These are phyloP conservation scores for Neoascia interrupta DNA, from an alignment of 2,888 invertebrate species.

Conservation along the genomic window DNA sequence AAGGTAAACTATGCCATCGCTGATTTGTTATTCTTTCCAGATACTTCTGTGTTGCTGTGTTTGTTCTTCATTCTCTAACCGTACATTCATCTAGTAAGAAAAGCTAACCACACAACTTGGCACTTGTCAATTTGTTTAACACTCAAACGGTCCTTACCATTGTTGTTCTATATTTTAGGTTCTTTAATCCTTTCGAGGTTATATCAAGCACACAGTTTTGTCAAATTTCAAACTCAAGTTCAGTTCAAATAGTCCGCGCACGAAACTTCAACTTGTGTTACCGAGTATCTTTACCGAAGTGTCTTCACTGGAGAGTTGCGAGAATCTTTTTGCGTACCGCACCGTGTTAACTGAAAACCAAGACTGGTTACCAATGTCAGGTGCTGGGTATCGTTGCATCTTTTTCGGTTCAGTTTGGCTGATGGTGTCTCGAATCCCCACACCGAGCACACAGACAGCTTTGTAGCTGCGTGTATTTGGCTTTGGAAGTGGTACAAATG, in stretches of 20 bases:
- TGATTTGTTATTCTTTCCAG: constrained; percentile 56
- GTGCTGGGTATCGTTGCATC: constrained; percentile 41
- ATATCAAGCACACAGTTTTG: background rate
- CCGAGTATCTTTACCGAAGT: constrained; percentile 19
- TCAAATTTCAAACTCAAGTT: constrained; percentile 1
- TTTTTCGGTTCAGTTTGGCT: constrained; percentile 37
- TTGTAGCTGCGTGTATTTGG: background rate
- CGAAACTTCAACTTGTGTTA: background rate
- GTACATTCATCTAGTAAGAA: constrained; percentile 9
- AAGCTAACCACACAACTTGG: constrained; percentile 1
- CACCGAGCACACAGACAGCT: background rate
- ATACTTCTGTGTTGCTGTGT: constrained; percentile 22
- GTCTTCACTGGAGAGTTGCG: too few relatives aligned
- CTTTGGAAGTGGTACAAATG: constrained; percentile 48
- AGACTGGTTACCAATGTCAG: constrained; percentile 50
- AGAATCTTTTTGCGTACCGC: too few relatives aligned
- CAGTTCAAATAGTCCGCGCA: constrained; percentile 14
- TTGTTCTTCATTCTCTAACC: constrained; percentile 30
- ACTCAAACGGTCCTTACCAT: constrained; percentile 46
- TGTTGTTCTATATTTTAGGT: too few relatives aligned
- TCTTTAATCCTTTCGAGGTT: background rate
- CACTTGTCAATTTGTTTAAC: constrained; percentile 25
- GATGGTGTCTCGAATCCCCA: constrained; percentile 27
- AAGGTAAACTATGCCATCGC: constrained; percentile 56
- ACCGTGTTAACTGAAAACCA: constrained; percentile 49